Evolutionary conservation across 1,140 invertebrate species (phyloP).

Genomic region (Bacillus rossius): DNA sequence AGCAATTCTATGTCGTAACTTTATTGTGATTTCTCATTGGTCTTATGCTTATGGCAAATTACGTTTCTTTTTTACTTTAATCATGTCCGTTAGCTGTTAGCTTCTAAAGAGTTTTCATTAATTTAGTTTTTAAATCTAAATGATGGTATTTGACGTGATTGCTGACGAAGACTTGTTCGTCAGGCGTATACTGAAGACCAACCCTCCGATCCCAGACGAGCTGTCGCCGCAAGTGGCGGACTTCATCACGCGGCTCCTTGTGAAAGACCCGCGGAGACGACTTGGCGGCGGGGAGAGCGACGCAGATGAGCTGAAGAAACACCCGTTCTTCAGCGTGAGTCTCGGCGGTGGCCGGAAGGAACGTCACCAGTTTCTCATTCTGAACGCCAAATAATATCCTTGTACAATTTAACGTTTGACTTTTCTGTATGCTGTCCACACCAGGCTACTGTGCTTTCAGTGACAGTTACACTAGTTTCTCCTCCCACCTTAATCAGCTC

Average conservation of each 20-base stretch:
- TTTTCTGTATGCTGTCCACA: not conserved
- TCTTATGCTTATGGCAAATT: too few species aligned
- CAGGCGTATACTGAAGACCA: constrained; percentile 75
- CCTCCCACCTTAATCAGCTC: too few species aligned
- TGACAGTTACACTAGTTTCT: too few species aligned
- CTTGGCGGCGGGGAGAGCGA: constrained; percentile 76
- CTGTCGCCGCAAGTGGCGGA: constrained; percentile 55
- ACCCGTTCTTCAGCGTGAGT: constrained; percentile 71
- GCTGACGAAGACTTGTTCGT: constrained; percentile 24
- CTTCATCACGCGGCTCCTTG: constrained; percentile 69
- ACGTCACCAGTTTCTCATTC: not conserved
- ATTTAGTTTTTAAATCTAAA: too few species aligned
- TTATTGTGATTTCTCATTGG: too few species aligned
- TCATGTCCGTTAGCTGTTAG: too few species aligned
- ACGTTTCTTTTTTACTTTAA: too few species aligned
- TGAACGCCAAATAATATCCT: not conserved
- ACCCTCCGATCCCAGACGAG: constrained; percentile 77
- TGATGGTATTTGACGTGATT: too few species aligned
- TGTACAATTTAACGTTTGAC: not conserved
- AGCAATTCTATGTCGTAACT: too few species aligned
- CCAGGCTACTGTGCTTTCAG: not conserved
- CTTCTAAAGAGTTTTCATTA: too few species aligned
- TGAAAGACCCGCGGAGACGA: constrained; percentile 82
- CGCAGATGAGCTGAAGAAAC: constrained; percentile 78
- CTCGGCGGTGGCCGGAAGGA: not conserved